A percentile compares a stretch with the other conserved stretches of the same genome.
Evolutionary conservation across 2,888 invertebrate genomes (phyloP).

Genomic region (Nesidiocoris tenuis): DNA sequence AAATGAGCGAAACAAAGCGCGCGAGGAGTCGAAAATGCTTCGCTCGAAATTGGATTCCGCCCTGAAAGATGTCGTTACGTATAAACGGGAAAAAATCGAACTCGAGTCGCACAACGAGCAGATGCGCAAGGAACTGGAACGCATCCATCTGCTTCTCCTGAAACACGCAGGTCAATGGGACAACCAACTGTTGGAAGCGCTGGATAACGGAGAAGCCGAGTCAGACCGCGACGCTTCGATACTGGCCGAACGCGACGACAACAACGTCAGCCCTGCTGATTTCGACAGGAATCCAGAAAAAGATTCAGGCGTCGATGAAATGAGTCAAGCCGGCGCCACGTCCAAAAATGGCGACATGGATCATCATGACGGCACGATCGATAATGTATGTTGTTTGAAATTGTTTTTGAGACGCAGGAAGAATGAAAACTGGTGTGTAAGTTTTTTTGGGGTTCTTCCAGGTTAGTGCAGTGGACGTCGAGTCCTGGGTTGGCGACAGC

Average conservation of each 20-base stretch:
- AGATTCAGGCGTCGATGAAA: slow-evolving; percentile 59
- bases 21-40: slow-evolving; percentile 84
- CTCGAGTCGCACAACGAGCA: slow-evolving; percentile 74
- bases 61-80: slow-evolving; percentile 69
- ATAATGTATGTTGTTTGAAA: slow-evolving; percentile 12
- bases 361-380: slow-evolving; percentile 21
- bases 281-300: slow-evolving; percentile 44
- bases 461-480: slow-evolving; percentile 41
- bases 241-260: slow-evolving; percentile 43
- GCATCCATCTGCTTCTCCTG: slow-evolving; percentile 66
- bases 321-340: slow-evolving; percentile 61
- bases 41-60: slow-evolving; percentile 76
- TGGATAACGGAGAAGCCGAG: slow-evolving; percentile 56
- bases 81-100: slow-evolving; percentile 74
- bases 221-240: slow-evolving; percentile 55
- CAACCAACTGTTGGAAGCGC: slow-evolving; percentile 57
- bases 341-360: slow-evolving; percentile 38
- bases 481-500: slow-evolving; percentile 37
- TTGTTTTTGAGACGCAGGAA: too few relatives aligned
- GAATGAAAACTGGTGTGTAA: too few relatives aligned
- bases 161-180: slow-evolving; percentile 72
- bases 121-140: slow-evolving; percentile 77
- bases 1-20: slow-evolving; percentile 87
- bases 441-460: neutral
- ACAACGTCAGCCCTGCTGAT: slow-evolving; percentile 38